Conservation (phyloP, 2,797 vertebrate genomes). For the Lepus oiostolus region DNA sequence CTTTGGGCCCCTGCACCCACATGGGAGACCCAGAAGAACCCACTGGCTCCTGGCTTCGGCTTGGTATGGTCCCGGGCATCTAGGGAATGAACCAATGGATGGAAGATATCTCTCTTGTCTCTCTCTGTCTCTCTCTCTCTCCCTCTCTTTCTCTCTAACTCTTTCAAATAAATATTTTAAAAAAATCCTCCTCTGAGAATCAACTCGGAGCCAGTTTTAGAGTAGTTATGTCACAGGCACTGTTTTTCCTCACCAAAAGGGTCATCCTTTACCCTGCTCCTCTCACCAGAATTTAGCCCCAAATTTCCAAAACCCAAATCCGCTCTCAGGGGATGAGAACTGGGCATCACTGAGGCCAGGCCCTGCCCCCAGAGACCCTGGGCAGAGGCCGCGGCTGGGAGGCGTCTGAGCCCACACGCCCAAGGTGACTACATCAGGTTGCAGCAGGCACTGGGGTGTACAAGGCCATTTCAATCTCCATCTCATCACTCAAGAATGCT, state of each 20-base stretch:
- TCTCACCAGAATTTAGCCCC: slow-evolving; percentile 48
- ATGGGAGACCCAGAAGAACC: no score
- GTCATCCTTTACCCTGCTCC: not conserved
- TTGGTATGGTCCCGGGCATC: no score
- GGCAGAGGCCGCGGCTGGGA: not conserved
- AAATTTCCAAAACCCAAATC: slow-evolving; percentile 40
- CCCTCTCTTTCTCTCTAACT: no score
- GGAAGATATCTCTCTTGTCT: no score
- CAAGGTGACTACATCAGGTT: not conserved
- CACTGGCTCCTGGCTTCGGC: no score
- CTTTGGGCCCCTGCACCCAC: no score
- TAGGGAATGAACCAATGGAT: no score
- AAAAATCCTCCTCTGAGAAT: not conserved
- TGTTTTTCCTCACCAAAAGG: not conserved
- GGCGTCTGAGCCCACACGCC: not conserved
- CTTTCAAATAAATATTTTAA: no score
- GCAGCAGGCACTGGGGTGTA: not conserved
- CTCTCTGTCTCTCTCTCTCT: no score
- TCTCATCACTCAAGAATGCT: not conserved
- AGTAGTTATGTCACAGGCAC: not conserved
- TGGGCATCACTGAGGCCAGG: not conserved
- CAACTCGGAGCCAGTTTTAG: not conserved
- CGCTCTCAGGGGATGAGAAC: not conserved
- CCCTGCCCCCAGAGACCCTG: not conserved
- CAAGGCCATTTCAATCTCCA: not conserved